These are phyloP conservation scores for Oncorhynchus clarkii DNA, from an alignment of 2,113 vertebrate genomes.

Conservation along the genomic window DNA sequence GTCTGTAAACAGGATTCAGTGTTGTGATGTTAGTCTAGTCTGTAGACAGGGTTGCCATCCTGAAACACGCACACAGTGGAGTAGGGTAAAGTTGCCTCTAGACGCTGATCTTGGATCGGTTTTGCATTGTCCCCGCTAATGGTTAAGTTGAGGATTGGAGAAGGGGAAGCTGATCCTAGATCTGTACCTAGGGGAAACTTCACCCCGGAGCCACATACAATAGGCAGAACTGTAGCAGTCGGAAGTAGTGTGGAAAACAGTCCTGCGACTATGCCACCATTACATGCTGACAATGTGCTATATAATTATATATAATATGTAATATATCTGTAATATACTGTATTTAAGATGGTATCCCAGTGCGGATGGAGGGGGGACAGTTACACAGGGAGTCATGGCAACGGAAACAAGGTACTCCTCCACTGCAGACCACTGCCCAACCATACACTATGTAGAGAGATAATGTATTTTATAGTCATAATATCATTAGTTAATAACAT, in stretches of 20 bases:
- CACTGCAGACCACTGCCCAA: conserved; percentile 13
- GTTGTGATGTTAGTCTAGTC: neutral
- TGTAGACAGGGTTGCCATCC: conserved; percentile 26
- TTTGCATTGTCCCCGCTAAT: too few species aligned
- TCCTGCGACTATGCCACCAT: too few species aligned
- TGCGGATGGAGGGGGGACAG: conserved; percentile 23
- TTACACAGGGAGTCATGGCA: conserved; percentile 28
- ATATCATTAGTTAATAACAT: neutral
- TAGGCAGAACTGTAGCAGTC: neutral
- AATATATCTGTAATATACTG: conserved; percentile 11
- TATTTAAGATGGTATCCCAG: conserved; percentile 34
- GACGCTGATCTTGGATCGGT: too few species aligned
- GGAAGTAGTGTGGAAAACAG: neutral
- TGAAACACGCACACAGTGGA: too few species aligned
- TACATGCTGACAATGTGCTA: conserved; percentile 25
- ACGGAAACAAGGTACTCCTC: conserved; percentile 32
- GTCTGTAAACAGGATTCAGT: conserved; percentile 17
- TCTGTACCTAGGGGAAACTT: too few species aligned
- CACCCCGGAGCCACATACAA: neutral
- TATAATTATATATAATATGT: too few species aligned
- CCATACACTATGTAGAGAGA: neutral
- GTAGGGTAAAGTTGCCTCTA: too few species aligned
- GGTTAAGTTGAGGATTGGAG: too few species aligned
- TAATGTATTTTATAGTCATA: neutral
- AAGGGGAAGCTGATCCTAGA: too few species aligned